These are phyloP conservation scores for Gyrodactylus bullatarudis DNA, from an alignment of 1,140 invertebrate genomes.

Conservation along the genomic window DNA sequence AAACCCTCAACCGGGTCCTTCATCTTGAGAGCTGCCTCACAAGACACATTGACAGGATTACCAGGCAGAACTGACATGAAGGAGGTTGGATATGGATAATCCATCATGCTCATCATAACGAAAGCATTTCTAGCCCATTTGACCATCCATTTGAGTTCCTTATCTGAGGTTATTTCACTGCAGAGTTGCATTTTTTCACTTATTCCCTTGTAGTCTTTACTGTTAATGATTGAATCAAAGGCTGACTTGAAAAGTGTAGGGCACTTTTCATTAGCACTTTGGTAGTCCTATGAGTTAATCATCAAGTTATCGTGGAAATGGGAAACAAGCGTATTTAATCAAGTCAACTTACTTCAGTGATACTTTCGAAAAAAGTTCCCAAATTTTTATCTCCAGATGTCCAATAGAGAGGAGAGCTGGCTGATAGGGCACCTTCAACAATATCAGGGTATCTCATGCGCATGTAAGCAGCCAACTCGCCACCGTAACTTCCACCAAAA, in stretches of 20 bases:
- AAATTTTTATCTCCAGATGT: constrained; percentile 41
- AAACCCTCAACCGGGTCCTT: background rate
- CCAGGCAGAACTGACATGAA: constrained; percentile 43
- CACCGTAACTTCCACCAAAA: constrained; percentile 36
- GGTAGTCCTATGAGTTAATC: background rate
- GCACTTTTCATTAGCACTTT: constrained; percentile 26
- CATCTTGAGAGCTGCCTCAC: background rate
- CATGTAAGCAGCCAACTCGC: constrained; percentile 16
- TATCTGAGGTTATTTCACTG: constrained; percentile 10
- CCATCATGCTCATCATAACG: constrained; percentile 46
- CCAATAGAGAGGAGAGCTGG: constrained; percentile 62
- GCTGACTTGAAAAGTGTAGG: constrained; percentile 17
- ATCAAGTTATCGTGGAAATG: background rate
- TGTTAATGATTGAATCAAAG: background rate
- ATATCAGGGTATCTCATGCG: constrained; percentile 61
- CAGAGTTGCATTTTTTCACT: constrained; percentile 12
- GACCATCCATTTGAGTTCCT: constrained; percentile 13
- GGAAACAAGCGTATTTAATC: background rate
- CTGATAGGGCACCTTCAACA: constrained; percentile 47
- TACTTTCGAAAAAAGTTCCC: constrained; percentile 29
- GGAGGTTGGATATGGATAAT: constrained; percentile 50
- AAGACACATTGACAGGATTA: constrained; percentile 35
- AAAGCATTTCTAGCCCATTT: constrained; percentile 29
- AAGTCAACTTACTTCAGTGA: constrained; percentile 12
- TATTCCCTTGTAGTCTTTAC: background rate